A percentile compares a stretch with the other conserved stretches of the same genome.
These are phyloP conservation scores for Sepioteuthis lessoniana DNA, from an alignment of 2,888 invertebrate species.

Conservation along the genomic window DNA sequence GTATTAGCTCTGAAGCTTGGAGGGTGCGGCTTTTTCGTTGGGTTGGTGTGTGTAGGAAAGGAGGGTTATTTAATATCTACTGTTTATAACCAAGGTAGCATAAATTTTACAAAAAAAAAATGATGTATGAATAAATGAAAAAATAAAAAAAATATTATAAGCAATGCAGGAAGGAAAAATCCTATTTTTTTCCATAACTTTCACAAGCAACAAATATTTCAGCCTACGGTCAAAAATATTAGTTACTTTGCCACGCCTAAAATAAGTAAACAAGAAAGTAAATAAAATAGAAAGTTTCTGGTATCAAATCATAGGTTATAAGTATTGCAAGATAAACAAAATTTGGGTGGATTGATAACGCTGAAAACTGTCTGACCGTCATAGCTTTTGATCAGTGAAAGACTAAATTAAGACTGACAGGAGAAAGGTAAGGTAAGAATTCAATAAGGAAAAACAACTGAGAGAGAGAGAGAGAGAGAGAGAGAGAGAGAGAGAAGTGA, in stretches of 20 bases:
- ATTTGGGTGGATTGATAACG: no score
- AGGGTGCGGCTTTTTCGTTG: not conserved
- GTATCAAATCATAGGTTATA: not conserved
- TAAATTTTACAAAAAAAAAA: no score
- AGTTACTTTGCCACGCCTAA: not conserved
- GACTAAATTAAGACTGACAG: no score
- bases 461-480: no score
- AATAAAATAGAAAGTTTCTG: not conserved
- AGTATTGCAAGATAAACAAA: not conserved
- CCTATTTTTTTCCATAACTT: not conserved
- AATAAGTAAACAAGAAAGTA: not conserved
- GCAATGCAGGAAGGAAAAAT: not conserved
- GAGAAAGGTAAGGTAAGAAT: no score
- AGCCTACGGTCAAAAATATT: not conserved
- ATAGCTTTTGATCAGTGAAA: no score
- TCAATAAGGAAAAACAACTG: no score
- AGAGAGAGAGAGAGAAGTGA: no score
- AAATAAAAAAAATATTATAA: no score
- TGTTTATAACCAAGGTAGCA: not conserved
- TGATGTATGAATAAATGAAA: no score
- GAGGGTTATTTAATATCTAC: not conserved
- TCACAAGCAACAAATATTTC: not conserved
- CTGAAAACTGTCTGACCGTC: no score
- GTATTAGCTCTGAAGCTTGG: not conserved
- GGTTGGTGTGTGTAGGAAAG: not conserved